phyloP scores from a whole-genome alignment of 2,888 invertebrate genomes.

The Noctua comes region DNA sequence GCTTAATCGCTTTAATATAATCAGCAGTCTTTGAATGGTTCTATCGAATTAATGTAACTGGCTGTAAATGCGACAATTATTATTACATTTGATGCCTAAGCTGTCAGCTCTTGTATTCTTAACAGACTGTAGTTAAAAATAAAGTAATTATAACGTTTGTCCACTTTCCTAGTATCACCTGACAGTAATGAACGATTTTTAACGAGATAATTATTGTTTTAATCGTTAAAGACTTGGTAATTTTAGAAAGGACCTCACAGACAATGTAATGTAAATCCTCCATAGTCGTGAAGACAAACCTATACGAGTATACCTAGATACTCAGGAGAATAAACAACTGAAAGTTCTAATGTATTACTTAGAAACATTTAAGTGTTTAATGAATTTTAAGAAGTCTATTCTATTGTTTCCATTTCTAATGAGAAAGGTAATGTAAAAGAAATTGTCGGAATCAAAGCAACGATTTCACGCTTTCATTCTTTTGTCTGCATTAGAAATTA shows the following conservation, averaged over 20 bases:
- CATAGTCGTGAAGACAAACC: neutral
- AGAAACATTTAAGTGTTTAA: conserved; percentile 1
- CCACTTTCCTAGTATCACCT: conserved; percentile 24
- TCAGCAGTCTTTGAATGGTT: neutral
- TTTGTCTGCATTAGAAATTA: conserved; percentile 59
- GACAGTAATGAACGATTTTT: conserved; percentile 54
- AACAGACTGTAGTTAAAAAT: conserved; percentile 2
- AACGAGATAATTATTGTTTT: conserved; percentile 58
- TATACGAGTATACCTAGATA: neutral
- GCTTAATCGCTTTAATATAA: neutral
- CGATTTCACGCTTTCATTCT: conserved; percentile 64
- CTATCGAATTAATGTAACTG: neutral
- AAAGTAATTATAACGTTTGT: conserved; percentile 3
- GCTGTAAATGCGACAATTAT: neutral
- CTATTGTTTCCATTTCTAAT: conserved; percentile 45
- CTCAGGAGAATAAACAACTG: neutral
- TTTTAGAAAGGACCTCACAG: conserved; percentile 17
- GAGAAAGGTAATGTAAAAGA: conserved; percentile 42
- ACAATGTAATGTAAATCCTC: neutral
- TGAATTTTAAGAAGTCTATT: conserved; percentile 25
- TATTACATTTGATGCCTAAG: neutral
- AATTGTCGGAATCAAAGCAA: conserved; percentile 48
- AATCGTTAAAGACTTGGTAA: conserved; percentile 46
- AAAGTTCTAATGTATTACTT: neutral
- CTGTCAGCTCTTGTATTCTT: too few species aligned